A percentile compares a stretch with the other conserved stretches of the same genome.
These are phyloP conservation scores for Polyergus mexicanus DNA, from an alignment of 1,140 invertebrate genomes.

Conservation along the genomic window DNA sequence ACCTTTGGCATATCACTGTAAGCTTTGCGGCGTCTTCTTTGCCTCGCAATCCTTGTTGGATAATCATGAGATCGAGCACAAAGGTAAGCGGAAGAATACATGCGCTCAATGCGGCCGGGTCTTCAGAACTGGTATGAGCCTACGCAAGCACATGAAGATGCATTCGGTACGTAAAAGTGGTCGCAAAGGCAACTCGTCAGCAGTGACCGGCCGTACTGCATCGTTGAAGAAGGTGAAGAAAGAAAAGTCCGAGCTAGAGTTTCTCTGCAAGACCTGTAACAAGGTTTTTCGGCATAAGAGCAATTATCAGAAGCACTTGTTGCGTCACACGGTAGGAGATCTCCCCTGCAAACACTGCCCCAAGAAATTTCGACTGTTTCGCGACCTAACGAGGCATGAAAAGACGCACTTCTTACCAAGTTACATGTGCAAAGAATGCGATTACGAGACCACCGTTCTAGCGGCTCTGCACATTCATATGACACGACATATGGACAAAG, in stretches of 20 bases:
- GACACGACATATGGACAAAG: slow-evolving; percentile 81
- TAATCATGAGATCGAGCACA: slow-evolving; percentile 79
- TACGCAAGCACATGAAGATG: slow-evolving; percentile 82
- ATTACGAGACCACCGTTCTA: slow-evolving; percentile 84
- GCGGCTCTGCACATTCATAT: slow-evolving; percentile 83
- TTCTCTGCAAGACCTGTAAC: slow-evolving; percentile 82
- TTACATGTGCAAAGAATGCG: slow-evolving; percentile 84
- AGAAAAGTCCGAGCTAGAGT: slow-evolving; percentile 76
- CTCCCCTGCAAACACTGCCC: slow-evolving; percentile 84
- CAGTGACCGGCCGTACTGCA: slow-evolving; percentile 13
- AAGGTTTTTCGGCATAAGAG: slow-evolving; percentile 84
- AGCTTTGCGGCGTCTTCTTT: slow-evolving; percentile 79
- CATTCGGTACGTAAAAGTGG: slow-evolving; percentile 73
- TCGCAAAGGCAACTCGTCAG: slow-evolving; percentile 20
- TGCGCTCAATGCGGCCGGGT: slow-evolving; percentile 81
- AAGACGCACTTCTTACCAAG: slow-evolving; percentile 84
- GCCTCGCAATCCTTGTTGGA: slow-evolving; percentile 76
- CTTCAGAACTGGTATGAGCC: slow-evolving; percentile 77
- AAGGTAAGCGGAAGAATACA: slow-evolving; percentile 79
- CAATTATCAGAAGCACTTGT: slow-evolving; percentile 83
- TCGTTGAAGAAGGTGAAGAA: slow-evolving; percentile 71
- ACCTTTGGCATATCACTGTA: slow-evolving; percentile 79
- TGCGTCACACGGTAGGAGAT: slow-evolving; percentile 81
- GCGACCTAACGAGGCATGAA: slow-evolving; percentile 84
- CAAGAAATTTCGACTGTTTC: slow-evolving; percentile 83